Evolutionary conservation across 2,888 invertebrate species (phyloP).

Genomic region (Spodoptera picta): DNA sequence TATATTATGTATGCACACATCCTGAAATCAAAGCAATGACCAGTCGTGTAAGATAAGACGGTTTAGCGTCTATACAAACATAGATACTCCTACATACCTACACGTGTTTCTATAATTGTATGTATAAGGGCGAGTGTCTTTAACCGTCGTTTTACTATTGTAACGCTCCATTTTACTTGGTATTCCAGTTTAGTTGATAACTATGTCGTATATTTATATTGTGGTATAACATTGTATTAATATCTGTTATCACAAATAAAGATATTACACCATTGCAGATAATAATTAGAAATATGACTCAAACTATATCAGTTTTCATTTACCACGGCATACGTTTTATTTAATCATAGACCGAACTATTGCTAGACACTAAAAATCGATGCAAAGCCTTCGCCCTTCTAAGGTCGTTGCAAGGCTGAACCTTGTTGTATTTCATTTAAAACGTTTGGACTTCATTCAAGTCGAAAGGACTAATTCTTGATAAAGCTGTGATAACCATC

Average conservation of each 20-base stretch:
- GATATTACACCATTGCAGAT: background rate
- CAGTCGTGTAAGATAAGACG: slow-evolving; percentile 57
- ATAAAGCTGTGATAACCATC: background rate
- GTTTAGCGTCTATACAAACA: slow-evolving; percentile 50
- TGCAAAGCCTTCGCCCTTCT: slow-evolving; percentile 35
- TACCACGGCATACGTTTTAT: slow-evolving; percentile 16
- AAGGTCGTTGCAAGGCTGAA: slow-evolving; percentile 24
- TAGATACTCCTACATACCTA: background rate
- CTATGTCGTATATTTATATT: slow-evolving; percentile 13
- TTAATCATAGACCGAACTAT: slow-evolving; percentile 33
- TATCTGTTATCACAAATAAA: background rate
- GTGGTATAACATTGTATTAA: background rate
- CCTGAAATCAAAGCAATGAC: slow-evolving; percentile 51
- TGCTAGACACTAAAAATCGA: slow-evolving; percentile 42
- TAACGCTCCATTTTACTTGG: slow-evolving; percentile 24
- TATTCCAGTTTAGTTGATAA: slow-evolving; percentile 30
- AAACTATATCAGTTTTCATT: background rate
- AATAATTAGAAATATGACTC: too few species aligned
- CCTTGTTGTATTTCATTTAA: slow-evolving; percentile 19
- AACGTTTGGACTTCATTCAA: slow-evolving; percentile 9
- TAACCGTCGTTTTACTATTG: slow-evolving; percentile 25
- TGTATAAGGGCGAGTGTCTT: slow-evolving; percentile 13
- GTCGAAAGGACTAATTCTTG: background rate
- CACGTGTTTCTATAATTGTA: slow-evolving; percentile 5
- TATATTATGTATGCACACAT: slow-evolving; percentile 29